Evolutionary conservation across 2,888 invertebrate species (phyloP).

Genomic region (Pyrgus malvae): DNA sequence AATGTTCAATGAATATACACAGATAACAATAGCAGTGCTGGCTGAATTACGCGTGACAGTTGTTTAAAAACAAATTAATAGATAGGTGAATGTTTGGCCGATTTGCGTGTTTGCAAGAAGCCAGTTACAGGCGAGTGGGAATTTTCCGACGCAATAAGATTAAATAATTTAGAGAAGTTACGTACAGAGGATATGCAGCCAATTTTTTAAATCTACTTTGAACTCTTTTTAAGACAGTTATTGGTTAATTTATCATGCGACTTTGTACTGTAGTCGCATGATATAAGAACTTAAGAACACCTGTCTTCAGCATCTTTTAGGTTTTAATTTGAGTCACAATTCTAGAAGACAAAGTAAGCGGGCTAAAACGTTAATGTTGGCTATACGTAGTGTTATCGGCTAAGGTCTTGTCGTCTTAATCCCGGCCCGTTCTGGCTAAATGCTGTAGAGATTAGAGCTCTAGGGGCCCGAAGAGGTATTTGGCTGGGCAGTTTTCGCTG

Average conservation of each 20-base stretch:
- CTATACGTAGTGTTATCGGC: background rate
- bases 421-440: slow-evolving; percentile 9
- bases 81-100: slow-evolving; percentile 46
- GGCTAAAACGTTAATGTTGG: background rate
- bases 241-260: slow-evolving; percentile 18
- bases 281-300: slow-evolving; percentile 18
- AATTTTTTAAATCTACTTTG: no score
- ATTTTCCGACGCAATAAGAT: no score
- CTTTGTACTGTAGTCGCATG: slow-evolving; percentile 24
- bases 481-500: slow-evolving; percentile 86
- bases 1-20: slow-evolving; percentile 13
- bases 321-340: no score
- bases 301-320: no score
- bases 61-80: slow-evolving; percentile 27
- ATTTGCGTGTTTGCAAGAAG: slow-evolving; percentile 29
- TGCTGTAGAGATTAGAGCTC: slow-evolving; percentile 52
- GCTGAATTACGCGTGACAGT: slow-evolving; percentile 12
- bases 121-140: slow-evolving; percentile 12
- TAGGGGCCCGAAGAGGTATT: slow-evolving; percentile 90
- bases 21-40: slow-evolving; percentile 23
- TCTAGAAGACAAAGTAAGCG: no score
- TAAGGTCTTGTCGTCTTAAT: background rate
- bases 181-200: no score
- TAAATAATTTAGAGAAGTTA: no score
- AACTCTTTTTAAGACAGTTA: no score